Base-by-base conservation (phyloP, 1,140 invertebrate genomes). In the Steinernema feltiae region DNA sequence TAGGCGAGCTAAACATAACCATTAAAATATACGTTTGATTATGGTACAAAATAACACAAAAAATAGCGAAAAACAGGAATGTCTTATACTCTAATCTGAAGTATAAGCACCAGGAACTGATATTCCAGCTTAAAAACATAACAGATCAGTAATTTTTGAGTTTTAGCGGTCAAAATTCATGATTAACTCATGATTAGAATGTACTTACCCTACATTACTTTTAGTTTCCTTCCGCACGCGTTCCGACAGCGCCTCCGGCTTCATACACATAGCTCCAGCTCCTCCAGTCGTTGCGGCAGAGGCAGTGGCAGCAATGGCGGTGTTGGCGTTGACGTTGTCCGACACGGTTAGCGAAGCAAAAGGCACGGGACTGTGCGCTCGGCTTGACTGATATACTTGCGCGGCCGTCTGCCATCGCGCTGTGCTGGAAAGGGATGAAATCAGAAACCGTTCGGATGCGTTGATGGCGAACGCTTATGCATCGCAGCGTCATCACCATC, bases 291-390 rank as follows among this genome's bases (percentile, higher is more conserved):
- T 27, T 89, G 86, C 21, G 91, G 89, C 70, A n/a, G n/a, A n/a
- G 94, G 90, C 74, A 91, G 90, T 0, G 93, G 92, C 46, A 95
- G 86, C 1, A 96, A 86, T 76, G 92, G 89, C 2, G 30, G n/a
- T n/a, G 21, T 76, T 31, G 69, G 29, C 21, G 91, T 89, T 70
- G 94, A 90, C 74, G 91, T 90, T 0, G 93, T 92, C 46, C 95
- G 86, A 1, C 95, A 86, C 75, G 92, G 89, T 2, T 27, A 46
- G 70, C 24, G 74, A 53, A 77, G 77, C 27, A 78, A 30, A 70
- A 24, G 79, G 74, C 32, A 73, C 75, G 48, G n/a, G 83, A 73
- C 80, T 83, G 73, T 85, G 83, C 24, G 83, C 77, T 69, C 83
- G 79, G 53, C 85, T 86, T 12, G 81, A 82, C 21, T 84, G 83